Evolutionary conservation across 2,113 vertebrate species (phyloP), one percentile per base, ranked within the genome.

Genomic region (Platysternon megacephalum): DNA sequence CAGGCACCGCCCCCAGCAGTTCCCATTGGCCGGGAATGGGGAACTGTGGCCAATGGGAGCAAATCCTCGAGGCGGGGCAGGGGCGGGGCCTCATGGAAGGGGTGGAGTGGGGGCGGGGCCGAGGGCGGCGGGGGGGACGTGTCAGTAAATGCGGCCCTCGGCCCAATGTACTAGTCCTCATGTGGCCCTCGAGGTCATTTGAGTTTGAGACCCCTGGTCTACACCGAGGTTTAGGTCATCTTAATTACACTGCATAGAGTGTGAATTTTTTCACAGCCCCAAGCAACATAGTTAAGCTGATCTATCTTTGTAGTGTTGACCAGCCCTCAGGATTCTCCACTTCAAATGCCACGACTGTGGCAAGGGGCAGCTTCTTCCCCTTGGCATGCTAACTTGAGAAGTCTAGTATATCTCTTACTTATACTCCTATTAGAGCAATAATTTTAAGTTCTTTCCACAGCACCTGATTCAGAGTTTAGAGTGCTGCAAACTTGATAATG

Each of bases 381-480:
- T 85, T 85, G 11, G 28, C 35, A 6, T 72, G 3, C 52, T 53
- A 78, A 22, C 35, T 1, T 1, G 44, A 55, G 29, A 3, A 17
- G 68, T 14, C 65, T 51, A 46, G 4, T 1, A 10, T 5, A 21
- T 58, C 24, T 49, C 35, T 51, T 87, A 65, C 4, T 24, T 72
- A 72, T 58, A 21, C 28, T 91, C 26, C 81, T 61, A 0, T 32
- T 3, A 1, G 17, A 58, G 6, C 42, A 39, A 11, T 35, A 89
- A 68, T 5, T 46, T 39, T 6, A 26, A 35, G 26, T 48, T 32
- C 76, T 35, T 3, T 1, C 1, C 74, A 3, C 0, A 0, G 13
- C 29, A 17, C 28, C 24, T 11, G 16, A 56, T 35, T 1, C 21
- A 79, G 13, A 44, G 1, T 35, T 58, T 84, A 65, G 21, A 58